A percentile compares a stretch with the other conserved stretches of the same genome.
Conservation (phyloP, 2,888 invertebrate species). For the Eupeodes latifasciatus region DNA sequence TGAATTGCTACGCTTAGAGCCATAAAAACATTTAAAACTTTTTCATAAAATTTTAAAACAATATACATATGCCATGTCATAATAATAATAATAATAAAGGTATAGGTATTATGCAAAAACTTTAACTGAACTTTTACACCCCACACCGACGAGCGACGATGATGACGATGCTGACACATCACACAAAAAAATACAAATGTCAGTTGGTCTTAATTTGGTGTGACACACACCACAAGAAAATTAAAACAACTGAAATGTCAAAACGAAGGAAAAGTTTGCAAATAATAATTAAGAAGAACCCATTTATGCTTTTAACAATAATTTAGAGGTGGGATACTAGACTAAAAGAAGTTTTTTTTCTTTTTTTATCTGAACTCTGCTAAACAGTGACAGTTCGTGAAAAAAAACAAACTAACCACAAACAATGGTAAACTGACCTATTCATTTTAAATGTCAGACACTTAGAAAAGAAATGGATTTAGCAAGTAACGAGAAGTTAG, state of each 20-base stretch:
- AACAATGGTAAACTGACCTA: no score
- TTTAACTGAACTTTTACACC: background rate
- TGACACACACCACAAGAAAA: background rate
- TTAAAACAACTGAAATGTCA: background rate
- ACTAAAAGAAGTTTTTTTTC: no score
- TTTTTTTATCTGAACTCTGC: no score
- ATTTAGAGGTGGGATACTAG: no score
- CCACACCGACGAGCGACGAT: no score
- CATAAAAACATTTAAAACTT: conserved; percentile 6
- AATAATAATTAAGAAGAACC: background rate
- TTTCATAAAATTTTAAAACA: conserved; percentile 18
- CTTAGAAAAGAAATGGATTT: no score
- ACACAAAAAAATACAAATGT: background rate
- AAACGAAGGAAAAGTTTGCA: background rate
- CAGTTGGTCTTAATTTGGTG: background rate
- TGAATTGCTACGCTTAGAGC: background rate
- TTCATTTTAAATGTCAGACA: no score
- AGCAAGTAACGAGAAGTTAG: no score
- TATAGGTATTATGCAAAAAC: background rate
- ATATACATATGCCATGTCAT: background rate
- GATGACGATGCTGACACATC: background rate
- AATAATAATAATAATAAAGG: no score
- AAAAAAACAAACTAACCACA: no score
- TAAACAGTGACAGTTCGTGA: no score
- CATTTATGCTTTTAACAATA: no score